Conservation (phyloP, 2,797 vertebrate genomes). For the Cottoperca gobio region DNA sequence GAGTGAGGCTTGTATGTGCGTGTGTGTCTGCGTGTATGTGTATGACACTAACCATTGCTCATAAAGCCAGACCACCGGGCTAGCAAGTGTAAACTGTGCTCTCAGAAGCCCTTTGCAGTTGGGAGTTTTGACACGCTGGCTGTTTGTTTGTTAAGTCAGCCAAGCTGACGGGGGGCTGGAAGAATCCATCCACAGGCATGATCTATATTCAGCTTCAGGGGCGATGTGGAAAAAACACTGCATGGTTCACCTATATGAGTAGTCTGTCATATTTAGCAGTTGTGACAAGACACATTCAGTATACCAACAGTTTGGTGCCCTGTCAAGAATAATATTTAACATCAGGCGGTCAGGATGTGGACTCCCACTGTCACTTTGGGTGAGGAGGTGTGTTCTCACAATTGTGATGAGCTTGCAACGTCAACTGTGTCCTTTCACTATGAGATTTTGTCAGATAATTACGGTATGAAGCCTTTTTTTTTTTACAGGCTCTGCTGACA, state of each 20-base stretch:
- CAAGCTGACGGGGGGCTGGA: constrained; percentile 70
- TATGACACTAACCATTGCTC: constrained; percentile 81
- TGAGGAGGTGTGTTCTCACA: constrained; percentile 17
- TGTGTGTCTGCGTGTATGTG: constrained; percentile 55
- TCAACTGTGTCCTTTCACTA: constrained; percentile 20
- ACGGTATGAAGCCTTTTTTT: constrained; percentile 18
- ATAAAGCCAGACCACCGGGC: constrained; percentile 87
- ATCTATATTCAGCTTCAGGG: constrained; percentile 64
- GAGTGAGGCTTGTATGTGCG: constrained; percentile 47
- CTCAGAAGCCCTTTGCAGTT: constrained; percentile 82
- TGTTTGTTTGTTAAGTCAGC: constrained; percentile 88
- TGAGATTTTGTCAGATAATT: constrained; percentile 51
- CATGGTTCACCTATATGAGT: constrained; percentile 36
- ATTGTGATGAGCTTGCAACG: constrained; percentile 13
- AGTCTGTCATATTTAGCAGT: constrained; percentile 47
- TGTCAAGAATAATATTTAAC: constrained; percentile 49
- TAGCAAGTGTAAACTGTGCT: constrained; percentile 85
- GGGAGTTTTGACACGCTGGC: constrained; percentile 81
- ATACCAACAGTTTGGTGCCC: constrained; percentile 27
- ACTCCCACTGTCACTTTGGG: constrained; percentile 25
- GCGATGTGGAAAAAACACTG: constrained; percentile 46
- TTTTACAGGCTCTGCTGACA: constrained; percentile 50
- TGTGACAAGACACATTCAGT: constrained; percentile 33
- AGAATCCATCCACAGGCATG: constrained; percentile 61
- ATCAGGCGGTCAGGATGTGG: constrained; percentile 16